Percentiles rank a stretch among this genome's conserved stretches.
These are phyloP conservation scores for Gryllus bimaculatus DNA, from an alignment of 1,140 invertebrate genomes.

Conservation along the genomic window DNA sequence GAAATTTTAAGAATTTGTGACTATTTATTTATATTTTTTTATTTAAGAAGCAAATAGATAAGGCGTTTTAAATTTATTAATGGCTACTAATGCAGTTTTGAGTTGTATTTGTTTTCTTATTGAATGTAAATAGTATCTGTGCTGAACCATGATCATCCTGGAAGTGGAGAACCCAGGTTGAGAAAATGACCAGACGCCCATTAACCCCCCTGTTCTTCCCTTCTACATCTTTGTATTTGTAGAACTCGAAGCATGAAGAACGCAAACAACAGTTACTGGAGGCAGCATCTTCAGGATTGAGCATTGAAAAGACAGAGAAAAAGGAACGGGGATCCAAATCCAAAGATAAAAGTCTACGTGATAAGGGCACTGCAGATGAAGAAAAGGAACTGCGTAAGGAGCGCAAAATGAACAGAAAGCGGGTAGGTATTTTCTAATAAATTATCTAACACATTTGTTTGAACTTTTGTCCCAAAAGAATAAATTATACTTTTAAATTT, in stretches of 20 bases:
- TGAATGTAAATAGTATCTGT: neutral
- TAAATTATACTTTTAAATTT: too few relatives aligned
- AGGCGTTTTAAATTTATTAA: too few relatives aligned
- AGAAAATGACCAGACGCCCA: neutral
- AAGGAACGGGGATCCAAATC: constrained; percentile 54
- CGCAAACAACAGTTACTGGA: constrained; percentile 33
- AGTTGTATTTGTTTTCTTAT: neutral
- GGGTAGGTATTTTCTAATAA: constrained; percentile 39
- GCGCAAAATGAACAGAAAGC: constrained; percentile 62
- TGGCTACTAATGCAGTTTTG: neutral
- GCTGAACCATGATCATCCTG: neutral
- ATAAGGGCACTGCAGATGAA: constrained; percentile 44
- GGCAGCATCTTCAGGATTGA: constrained; percentile 19
- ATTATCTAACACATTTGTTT: neutral
- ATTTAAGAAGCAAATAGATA: too few relatives aligned
- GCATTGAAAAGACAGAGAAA: constrained; percentile 42
- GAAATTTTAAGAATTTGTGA: too few relatives aligned
- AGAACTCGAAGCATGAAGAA: constrained; percentile 43
- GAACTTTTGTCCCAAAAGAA: too few relatives aligned
- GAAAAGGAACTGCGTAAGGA: constrained; percentile 63
- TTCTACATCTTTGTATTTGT: constrained; percentile 24
- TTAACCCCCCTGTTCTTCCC: constrained; percentile 12
- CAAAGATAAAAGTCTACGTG: constrained; percentile 42
- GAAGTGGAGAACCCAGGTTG: constrained; percentile 5
- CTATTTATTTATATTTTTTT: too few relatives aligned